These are phyloP conservation scores for Turritopsis dohrnii DNA, from an alignment of 30 jellyfish, hydroid and myxozoan species.

Conservation along the genomic window DNA sequence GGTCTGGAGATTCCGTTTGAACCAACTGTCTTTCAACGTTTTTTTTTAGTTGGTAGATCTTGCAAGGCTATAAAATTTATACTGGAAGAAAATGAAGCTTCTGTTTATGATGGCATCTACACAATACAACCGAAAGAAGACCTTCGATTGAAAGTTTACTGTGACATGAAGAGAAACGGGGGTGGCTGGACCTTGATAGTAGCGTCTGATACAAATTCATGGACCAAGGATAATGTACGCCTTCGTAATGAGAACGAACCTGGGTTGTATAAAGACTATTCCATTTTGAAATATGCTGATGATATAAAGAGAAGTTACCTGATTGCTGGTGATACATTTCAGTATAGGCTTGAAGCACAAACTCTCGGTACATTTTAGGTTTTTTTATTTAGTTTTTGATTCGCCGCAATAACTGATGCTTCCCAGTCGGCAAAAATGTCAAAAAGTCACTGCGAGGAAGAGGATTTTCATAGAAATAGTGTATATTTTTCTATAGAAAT, in stretches of 20 bases:
- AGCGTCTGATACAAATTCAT: constrained; percentile 53
- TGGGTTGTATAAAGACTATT: constrained; percentile 43
- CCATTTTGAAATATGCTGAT: constrained; percentile 68
- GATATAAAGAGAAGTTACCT: constrained; percentile 49
- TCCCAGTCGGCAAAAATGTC: too few relatives aligned
- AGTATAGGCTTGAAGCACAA: constrained; percentile 80
- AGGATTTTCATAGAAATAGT: too few relatives aligned
- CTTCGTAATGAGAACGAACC: constrained; percentile 44
- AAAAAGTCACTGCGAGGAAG: too few relatives aligned
- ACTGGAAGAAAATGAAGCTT: constrained; percentile 22
- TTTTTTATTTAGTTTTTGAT: too few relatives aligned
- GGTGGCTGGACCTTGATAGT: constrained; percentile 99
- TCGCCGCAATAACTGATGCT: too few relatives aligned
- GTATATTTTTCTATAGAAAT: too few relatives aligned
- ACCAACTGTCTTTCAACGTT: too few relatives aligned
- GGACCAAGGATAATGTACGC: constrained; percentile 62
- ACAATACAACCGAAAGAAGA: constrained; percentile 40
- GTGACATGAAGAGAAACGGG: constrained; percentile 92
- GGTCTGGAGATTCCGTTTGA: too few relatives aligned
- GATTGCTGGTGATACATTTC: constrained; percentile 38
- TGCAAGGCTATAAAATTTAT: constrained; percentile 51
- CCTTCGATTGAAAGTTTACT: constrained; percentile 43
- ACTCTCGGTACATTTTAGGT: constrained; percentile 37
- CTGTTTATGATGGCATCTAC: constrained; percentile 58
- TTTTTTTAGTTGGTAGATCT: constrained; percentile 59